Conservation (phyloP, 1,140 invertebrate genomes). For the Liolophura sinensis region DNA sequence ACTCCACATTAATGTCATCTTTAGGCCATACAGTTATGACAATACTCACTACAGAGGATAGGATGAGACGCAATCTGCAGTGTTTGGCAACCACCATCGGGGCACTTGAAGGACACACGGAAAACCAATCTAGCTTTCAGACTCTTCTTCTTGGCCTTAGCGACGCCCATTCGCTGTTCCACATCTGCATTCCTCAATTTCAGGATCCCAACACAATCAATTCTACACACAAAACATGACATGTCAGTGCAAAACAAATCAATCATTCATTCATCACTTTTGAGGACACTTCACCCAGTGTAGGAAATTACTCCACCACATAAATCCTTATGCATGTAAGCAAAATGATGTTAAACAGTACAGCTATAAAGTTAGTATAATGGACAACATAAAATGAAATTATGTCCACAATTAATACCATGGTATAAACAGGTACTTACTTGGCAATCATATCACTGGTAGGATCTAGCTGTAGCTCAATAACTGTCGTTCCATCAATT, state of each 20-base stretch:
- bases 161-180: slow-evolving; percentile 78
- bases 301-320: neutral
- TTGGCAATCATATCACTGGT: slow-evolving; percentile 88
- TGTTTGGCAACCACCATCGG: slow-evolving; percentile 76
- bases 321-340: neutral
- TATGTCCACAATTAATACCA: no score
- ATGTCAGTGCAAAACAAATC: neutral
- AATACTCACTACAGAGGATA: slow-evolving; percentile 91
- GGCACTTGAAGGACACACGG: slow-evolving; percentile 73
- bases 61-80: slow-evolving; percentile 91
- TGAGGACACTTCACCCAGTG: neutral
- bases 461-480: slow-evolving; percentile 88
- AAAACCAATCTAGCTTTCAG: slow-evolving; percentile 95
- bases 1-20: neutral
- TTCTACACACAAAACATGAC: slow-evolving; percentile 47
- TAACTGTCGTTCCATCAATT: slow-evolving; percentile 90
- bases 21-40: neutral
- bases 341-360: no score
- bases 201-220: slow-evolving; percentile 71
- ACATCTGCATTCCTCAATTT: slow-evolving; percentile 96
- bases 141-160: slow-evolving; percentile 83
- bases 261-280: neutral
- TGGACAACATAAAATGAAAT: no score
- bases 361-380: no score
- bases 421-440: slow-evolving; percentile 40